These are phyloP conservation scores for Aethina tumida DNA, from an alignment of 1,140 invertebrate species.

Conservation along the genomic window DNA sequence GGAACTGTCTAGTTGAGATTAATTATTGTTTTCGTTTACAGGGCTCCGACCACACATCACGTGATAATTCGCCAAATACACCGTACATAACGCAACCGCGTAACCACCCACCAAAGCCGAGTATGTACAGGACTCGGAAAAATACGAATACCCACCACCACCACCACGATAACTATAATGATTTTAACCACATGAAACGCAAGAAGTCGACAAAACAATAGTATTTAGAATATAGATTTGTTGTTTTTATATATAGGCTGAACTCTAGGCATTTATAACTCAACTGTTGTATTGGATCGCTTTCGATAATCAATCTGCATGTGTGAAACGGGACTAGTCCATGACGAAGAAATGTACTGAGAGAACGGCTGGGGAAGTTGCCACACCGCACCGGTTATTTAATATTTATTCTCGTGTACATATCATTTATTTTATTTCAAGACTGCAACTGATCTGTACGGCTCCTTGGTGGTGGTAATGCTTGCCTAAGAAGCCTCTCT, in stretches of 20 bases:
- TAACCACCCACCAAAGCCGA: slow-evolving; percentile 6
- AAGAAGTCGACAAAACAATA: slow-evolving; percentile 23
- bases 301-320: too few relatives aligned
- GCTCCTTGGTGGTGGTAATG: too few relatives aligned
- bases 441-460: too few relatives aligned
- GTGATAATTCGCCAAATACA: slow-evolving; percentile 31
- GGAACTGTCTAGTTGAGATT: not conserved
- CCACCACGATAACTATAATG: slow-evolving; percentile 6
- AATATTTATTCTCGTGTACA: too few relatives aligned
- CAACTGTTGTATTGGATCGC: too few relatives aligned
- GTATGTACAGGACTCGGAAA: slow-evolving; percentile 4
- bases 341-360: too few relatives aligned
- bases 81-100: slow-evolving; percentile 13
- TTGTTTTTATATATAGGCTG: slow-evolving; percentile 2
- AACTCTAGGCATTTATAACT: too few relatives aligned
- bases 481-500: too few relatives aligned
- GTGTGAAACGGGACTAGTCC: too few relatives aligned
- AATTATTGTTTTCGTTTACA: slow-evolving; percentile 13
- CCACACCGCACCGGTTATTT: too few relatives aligned
- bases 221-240: slow-evolving; percentile 7
- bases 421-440: too few relatives aligned
- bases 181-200: slow-evolving; percentile 16
- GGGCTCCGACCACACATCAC: slow-evolving; percentile 30
- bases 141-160: slow-evolving; percentile 7
- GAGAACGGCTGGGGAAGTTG: too few relatives aligned